Base-by-base conservation (phyloP, 2,797 vertebrate species). In the Vultur gryphus region DNA sequence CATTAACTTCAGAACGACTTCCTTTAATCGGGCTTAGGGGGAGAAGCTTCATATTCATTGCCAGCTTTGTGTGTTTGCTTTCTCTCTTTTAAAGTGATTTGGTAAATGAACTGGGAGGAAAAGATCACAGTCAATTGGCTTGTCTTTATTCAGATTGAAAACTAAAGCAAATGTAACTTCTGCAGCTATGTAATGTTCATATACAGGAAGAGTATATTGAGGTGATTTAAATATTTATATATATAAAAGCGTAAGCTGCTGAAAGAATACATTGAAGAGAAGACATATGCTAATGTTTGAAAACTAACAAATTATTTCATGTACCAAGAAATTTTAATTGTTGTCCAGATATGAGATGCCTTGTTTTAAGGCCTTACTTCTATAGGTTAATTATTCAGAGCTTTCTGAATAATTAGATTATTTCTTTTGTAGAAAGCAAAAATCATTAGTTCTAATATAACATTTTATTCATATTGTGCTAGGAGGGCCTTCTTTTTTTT, bases 1-100 rank as follows among this genome's bases (percentile, higher is more conserved):
- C 90, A 95, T 96, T 95, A 97, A 81, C 95, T 93, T 93, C 72
- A 77, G 87, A 75, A 96, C 2, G 10, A 93, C 92, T 96, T 93
- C 82, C 93, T 97, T 94, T 93, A 95, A 90, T 94, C 44, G 1
- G 89, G 61, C 91, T 93, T 96, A 89, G 70, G 24, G 78, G 67
- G 51, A 84, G 75, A 61, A 84, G 61, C 87, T 91, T 94, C 90
- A 84, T 83, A 84, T 93, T 94, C 91, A 69, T 92, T 39, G 41
- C 69, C 83, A 94, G 84, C 72, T 88, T 66, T 92, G 54, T 43
- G 55, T 93, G 82, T 97, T 96, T 95, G 73, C 79, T 92, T 72
- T 92, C 61, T 71, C 29, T 46, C 71, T 92, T 84, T 83, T 61
- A 10, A 81, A 93, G 61, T 52, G 16, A 49, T 79, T 84, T 94